These are phyloP conservation scores for Mallotus villosus DNA, from an alignment of 2,797 vertebrate genomes.

Conservation along the genomic window DNA sequence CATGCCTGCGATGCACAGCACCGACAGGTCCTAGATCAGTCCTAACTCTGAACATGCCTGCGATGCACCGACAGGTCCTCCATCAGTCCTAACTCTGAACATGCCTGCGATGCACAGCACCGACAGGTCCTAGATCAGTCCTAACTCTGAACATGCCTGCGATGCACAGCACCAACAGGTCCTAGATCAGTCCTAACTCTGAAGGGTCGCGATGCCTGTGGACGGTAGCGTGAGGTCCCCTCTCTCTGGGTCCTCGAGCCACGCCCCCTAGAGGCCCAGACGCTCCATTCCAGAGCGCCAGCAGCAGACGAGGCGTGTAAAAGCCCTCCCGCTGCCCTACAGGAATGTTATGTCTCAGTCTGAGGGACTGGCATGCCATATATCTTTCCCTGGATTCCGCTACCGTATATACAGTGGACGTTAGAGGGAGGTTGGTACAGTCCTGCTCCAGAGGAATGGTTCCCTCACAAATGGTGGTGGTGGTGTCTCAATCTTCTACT, in stretches of 20 bases:
- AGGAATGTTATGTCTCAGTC: constrained; percentile 35
- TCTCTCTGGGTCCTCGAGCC: background rate
- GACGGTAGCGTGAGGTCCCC: background rate
- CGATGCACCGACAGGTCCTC: too few relatives aligned
- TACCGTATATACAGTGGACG: constrained; percentile 2
- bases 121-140: too few relatives aligned
- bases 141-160: too few relatives aligned
- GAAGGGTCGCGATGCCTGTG: too few relatives aligned
- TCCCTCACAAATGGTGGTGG: too few relatives aligned
- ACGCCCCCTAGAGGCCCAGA: background rate
- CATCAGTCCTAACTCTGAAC: too few relatives aligned
- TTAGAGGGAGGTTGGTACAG: background rate
- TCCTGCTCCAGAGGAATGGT: background rate
- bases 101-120: background rate
- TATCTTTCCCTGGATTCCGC: constrained; percentile 24
- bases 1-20: background rate
- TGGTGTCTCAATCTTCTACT: background rate
- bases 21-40: too few relatives aligned
- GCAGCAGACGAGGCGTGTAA: constrained; percentile 17
- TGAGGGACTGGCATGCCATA: constrained; percentile 34
- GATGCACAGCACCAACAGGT: background rate
- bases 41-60: too few relatives aligned
- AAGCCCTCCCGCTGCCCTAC: constrained; percentile 6
- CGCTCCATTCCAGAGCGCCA: constrained; percentile 5
- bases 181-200: too few relatives aligned